Base-by-base conservation (phyloP, 2,113 vertebrate species). In the Heloderma charlesbogerti region DNA sequence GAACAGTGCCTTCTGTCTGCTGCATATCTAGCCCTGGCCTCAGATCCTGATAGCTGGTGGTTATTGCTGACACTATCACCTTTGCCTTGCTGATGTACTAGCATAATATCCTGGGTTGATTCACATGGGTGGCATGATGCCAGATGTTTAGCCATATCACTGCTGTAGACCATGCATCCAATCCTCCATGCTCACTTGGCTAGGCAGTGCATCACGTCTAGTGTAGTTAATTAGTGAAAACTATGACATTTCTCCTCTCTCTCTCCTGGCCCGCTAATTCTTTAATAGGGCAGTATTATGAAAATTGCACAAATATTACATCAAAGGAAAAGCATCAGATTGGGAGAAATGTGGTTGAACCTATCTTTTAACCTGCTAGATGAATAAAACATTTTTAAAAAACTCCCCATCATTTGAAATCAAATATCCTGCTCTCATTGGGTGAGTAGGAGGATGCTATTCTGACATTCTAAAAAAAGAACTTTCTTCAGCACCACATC, bases 251-350 rank as follows among this genome's bases (percentile, higher is more conserved):
- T 84, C n/a, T 66, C 9, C 18, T 54, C 45, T 57, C 22, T 66
- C 66, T 75, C 45, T 34, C 2, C 6, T 10, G 18, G 22, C 12
- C 60, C n/a, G 16, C 34, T 9, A 74, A 54, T 66, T 66, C 57
- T 77, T 91, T 84, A 74, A 74, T 51, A 75, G 69, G 13, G 25
- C 37, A 88, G 51, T 40, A 87, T 91, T 83, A 83, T 77, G 43
- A 12, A 75, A 83, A 91, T 91, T 63, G 69, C 34, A 91, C 90
- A 88, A 91, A 91, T 91, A 88, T 82, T 87, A 77, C 69, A 91
- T 83, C 90, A 84, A 83, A 91, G 57, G 63, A 31, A 82, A 81
- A 91, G 31, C 25, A 6, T 74, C 57, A 66, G 43, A 16, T 54
- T 75, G 78, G 78, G 40, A 91, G 57, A 91, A 87, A 83, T 74